Evolutionary conservation across 2,888 invertebrate genomes (phyloP).

Genomic region (Apamea epomidion): DNA sequence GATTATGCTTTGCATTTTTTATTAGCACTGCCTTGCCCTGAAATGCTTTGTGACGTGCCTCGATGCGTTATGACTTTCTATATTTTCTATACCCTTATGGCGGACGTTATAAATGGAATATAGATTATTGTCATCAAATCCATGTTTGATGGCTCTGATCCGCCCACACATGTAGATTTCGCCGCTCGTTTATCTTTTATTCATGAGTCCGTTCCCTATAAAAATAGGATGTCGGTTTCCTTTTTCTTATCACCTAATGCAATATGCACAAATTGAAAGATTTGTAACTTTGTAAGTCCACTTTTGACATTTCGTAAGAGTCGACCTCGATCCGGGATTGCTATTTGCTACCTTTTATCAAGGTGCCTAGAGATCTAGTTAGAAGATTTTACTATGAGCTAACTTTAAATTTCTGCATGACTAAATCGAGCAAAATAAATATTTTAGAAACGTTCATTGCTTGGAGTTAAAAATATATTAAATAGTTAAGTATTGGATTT

Average conservation of each 20-base stretch:
- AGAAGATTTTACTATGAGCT: conserved; percentile 26
- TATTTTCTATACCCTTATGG: conserved; percentile 33
- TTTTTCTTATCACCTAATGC: conserved; percentile 18
- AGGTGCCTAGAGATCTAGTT: conserved; percentile 34
- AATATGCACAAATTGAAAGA: conserved; percentile 25
- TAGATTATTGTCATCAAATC: conserved; percentile 18
- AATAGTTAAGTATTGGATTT: background rate
- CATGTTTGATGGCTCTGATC: background rate
- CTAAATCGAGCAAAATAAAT: conserved; percentile 10
- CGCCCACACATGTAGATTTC: conserved; percentile 6
- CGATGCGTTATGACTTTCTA: conserved; percentile 62
- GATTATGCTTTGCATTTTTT: conserved; percentile 78
- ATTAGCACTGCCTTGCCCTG: conserved; percentile 75
- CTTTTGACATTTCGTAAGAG: conserved; percentile 42
- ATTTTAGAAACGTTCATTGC: background rate
- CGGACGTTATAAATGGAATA: conserved; percentile 28
- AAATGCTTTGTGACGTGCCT: conserved; percentile 71
- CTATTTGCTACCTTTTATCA: conserved; percentile 40
- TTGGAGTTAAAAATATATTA: conserved; percentile 1
- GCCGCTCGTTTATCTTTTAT: conserved; percentile 11
- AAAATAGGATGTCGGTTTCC: conserved; percentile 22
- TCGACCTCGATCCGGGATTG: conserved; percentile 48
- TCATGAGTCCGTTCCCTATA: conserved; percentile 1
- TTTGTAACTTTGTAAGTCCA: conserved; percentile 5
- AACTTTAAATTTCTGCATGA: conserved; percentile 37